Evolutionary conservation across 2,113 vertebrate species (phyloP).

Genomic region (Oenanthe melanoleuca): DNA sequence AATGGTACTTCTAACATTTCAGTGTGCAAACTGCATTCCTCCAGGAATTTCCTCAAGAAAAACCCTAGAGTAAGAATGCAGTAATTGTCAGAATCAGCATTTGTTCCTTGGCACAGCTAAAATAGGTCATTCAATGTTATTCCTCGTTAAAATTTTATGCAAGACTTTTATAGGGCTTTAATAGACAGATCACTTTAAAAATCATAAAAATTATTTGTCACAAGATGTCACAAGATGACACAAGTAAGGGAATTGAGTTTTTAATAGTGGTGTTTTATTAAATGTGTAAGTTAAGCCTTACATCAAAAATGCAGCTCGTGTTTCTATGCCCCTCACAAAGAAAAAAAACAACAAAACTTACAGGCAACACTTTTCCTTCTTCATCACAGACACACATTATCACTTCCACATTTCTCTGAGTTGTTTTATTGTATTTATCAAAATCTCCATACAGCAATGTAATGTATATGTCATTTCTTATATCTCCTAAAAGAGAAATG

Average conservation of each 20-base stretch:
- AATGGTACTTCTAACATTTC: background rate
- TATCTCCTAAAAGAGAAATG: slow-evolving; percentile 79
- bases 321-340: background rate
- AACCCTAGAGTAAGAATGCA: background rate
- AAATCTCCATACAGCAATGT: slow-evolving; percentile 91
- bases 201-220: background rate
- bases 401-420: slow-evolving; percentile 96
- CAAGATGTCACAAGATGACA: background rate
- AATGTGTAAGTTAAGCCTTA: background rate
- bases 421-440: slow-evolving; percentile 98
- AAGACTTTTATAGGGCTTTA: background rate
- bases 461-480: slow-evolving; percentile 98
- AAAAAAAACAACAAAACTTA: slow-evolving; percentile 62
- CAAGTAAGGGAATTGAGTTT: background rate
- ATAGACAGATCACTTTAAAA: background rate
- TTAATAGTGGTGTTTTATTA: background rate
- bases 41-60: slow-evolving; percentile 13
- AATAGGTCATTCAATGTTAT: slow-evolving; percentile 26
- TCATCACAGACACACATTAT: slow-evolving; percentile 96
- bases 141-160: background rate
- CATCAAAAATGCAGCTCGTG: background rate
- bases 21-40: background rate
- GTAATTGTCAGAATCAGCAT: slow-evolving; percentile 27
- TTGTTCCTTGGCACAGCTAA: slow-evolving; percentile 40
- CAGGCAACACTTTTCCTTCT: slow-evolving; percentile 90